Base-by-base conservation (phyloP, 2,888 invertebrate genomes). In the Lasioglossum morio region DNA sequence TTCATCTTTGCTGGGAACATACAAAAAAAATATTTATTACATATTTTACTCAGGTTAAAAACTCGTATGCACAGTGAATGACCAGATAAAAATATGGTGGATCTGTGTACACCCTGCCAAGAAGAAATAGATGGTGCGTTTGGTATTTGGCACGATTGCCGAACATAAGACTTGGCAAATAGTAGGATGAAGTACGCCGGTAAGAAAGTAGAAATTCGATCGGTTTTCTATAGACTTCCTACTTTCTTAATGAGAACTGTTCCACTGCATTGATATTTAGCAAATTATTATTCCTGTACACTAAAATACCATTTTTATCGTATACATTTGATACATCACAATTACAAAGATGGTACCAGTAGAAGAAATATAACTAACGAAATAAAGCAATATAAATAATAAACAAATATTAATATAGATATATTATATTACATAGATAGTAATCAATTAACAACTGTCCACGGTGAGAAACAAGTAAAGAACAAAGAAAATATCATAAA, bases 131-230 rank as follows among this genome's bases (percentile, higher is more conserved):
- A 90, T 89, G 89, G 89, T 86, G 84, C 87, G 89, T 76, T 70
- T 85, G 90, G 90, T 90, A 90, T 90, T 90, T 90, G 90, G 90
- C 90, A 90, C 90, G 88, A 89, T 88, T 79, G 86, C 81, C 90
- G 83, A 82, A 87, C 89, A 90, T 90, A 87, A 89, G 84, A 90
- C 87, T 90, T 90, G 90, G 90, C 90, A 90, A 82, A 85, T 83
- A 73, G 69, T 77, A 81, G 73, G 77, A 89, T 89, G 88, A 89
- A 82, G 86, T 81, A 82, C 89, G 84, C 66, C 46, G 63, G 78
- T 88, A 85, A 88, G 90, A 90, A 90, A 90, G 90, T 88, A 88
- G 90, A 90, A 90, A 90, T 90, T 88, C 80, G 89, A 89, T 89
- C 88, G 84, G 88, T 81, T 69, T 69, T 60, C 87, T 63, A 80